Evolutionary conservation across 2,797 vertebrate genomes (phyloP), one percentile per base, ranked within the genome.

Genomic region (Florisuga fusca): DNA sequence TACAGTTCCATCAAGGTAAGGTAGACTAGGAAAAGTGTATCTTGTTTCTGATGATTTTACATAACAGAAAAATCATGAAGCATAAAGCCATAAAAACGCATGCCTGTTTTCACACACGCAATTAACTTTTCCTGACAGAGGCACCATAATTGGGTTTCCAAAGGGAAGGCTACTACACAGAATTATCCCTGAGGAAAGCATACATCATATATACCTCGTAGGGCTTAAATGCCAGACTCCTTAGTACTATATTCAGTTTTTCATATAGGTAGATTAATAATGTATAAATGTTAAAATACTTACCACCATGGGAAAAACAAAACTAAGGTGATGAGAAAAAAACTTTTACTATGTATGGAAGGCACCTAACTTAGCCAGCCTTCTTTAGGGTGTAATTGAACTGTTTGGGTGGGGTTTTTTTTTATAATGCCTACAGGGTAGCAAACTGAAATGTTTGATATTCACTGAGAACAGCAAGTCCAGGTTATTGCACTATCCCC

Each of bases 271-370:
- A 43, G 34, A 43, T 38, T 67, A 63, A 38, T 36, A 43, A 4
- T 15, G 26, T 12, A 48, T 48, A 19, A 55, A 6, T 43, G 26
- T 31, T 50, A 53, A 36, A 78, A 77, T 10, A n/a, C 20, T 62
- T 10, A 29, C 20, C 58, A 83, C 19, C 53, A 18, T 1, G 9
- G n/a, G 23, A 74, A 51, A 13, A 66, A 19, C 13, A 68, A 61
- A 86, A 72, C 33, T 8, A 58, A 80, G 9, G 36, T 3, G 23
- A 62, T 4, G 4, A 82, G 23, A 41, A 43, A 29, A 38, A 46
- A 46, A 21, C 10, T 10, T 6, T 26, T 6, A 9, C 33, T 9
- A 12, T 1, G 4, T 9, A 72, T 1, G 7, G 22, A 31, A 62
- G 25, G 34, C 45, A 57, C 18, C 21, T 18, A 62, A 69, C 41